phyloP scores from a whole-genome alignment of 92 coral and sea anemone species.

The Epizoanthus illoricatus region DNA sequence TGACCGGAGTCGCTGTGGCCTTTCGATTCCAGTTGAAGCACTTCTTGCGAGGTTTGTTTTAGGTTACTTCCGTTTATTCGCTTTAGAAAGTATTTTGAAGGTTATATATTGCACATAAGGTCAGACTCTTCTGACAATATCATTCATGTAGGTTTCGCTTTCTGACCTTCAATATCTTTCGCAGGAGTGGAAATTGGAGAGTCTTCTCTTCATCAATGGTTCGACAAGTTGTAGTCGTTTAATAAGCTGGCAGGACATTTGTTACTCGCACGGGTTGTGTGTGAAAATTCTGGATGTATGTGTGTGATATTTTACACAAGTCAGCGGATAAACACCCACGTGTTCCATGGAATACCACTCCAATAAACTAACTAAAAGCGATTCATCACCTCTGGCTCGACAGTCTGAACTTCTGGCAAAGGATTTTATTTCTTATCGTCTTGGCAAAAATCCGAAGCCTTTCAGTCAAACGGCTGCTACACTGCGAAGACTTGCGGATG shows the following conservation, averaged over 20 bases:
- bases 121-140: background rate
- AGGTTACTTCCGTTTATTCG: background rate
- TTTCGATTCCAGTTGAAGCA: background rate
- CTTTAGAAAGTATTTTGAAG: background rate
- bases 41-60: conserved; percentile 25
- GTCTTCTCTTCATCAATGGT: conserved; percentile 3
- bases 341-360: conserved; percentile 72
- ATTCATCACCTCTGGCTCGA: conserved; percentile 52
- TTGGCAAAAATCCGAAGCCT: conserved; percentile 80
- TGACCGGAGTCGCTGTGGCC: background rate
- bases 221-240: background rate
- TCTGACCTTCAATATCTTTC: background rate
- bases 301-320: conserved; percentile 53
- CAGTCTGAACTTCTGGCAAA: conserved; percentile 78
- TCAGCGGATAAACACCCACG: conserved; percentile 7
- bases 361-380: conserved; percentile 53
- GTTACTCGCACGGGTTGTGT: conserved; percentile 22
- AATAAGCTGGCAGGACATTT: conserved; percentile 14
- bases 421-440: conserved; percentile 90
- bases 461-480: conserved; percentile 78
- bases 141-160: background rate
- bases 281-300: conserved; percentile 37
- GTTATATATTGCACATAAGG: background rate
- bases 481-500: conserved; percentile 92
- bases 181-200: background rate